Percentiles rank a stretch among this genome's conserved stretches.
Evolutionary conservation across 23 tunicate species (phyloP).

Genomic region (Ascidia mentula): DNA sequence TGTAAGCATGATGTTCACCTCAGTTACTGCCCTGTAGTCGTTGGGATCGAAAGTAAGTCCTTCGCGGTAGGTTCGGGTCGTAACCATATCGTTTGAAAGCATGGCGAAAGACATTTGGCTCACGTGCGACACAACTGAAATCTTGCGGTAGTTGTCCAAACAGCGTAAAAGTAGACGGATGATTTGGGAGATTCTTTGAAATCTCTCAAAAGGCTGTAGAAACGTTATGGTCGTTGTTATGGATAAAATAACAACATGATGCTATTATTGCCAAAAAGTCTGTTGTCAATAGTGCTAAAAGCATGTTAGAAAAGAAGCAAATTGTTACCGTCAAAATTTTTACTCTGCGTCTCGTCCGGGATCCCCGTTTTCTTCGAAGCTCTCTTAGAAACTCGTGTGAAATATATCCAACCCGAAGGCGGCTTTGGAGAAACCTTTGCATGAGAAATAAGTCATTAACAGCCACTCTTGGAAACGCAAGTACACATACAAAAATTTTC

Average conservation of each 20-base stretch:
- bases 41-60: constrained; percentile 73
- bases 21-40: constrained; percentile 61
- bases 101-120: constrained; percentile 90
- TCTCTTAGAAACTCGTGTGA: constrained; percentile 42
- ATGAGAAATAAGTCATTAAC: not conserved
- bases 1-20: not conserved
- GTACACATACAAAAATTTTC: too few species aligned
- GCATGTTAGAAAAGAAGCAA: too few species aligned
- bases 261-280: too few species aligned
- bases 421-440: constrained; percentile 24
- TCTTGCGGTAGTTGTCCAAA: constrained; percentile 53
- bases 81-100: constrained; percentile 57
- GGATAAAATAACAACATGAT: too few species aligned
- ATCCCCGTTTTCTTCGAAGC: constrained; percentile 19
- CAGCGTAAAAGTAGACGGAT: constrained; percentile 66
- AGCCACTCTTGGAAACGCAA: too few species aligned
- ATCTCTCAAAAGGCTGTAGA: constrained; percentile 68
- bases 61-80: constrained; percentile 46
- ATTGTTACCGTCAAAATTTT: not conserved
- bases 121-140: constrained; percentile 61
- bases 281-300: too few species aligned
- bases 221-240: not conserved
- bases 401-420: constrained; percentile 43
- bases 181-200: constrained; percentile 35
- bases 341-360: constrained; percentile 9